A percentile compares a stretch with the other conserved stretches of the same genome.
Conservation (phyloP, 2,113 vertebrate species). For the Grammomys surdaster region DNA sequence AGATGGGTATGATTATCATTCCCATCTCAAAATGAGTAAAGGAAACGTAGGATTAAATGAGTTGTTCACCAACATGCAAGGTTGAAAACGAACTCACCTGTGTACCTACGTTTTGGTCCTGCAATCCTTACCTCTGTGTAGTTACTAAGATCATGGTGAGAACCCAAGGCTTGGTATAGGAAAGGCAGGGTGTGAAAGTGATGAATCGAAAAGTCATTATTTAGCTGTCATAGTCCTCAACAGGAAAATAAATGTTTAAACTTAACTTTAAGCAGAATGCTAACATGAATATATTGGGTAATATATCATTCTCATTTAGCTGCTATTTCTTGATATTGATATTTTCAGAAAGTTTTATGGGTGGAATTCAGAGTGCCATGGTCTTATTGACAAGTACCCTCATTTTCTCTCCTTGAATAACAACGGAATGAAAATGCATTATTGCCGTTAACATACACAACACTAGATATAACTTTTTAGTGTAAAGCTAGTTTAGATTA, state of each 20-base stretch:
- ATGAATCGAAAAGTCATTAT: background rate
- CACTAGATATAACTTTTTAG: background rate
- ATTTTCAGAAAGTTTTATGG: background rate
- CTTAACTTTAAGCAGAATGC: background rate
- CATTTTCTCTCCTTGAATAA: background rate
- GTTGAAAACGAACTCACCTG: background rate
- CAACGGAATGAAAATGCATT: background rate
- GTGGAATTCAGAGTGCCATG: background rate
- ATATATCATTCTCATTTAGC: background rate
- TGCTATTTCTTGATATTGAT: background rate
- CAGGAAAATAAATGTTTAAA: background rate
- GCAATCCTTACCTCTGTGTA: background rate
- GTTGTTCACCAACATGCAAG: background rate
- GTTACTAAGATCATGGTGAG: background rate
- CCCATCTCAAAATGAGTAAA: background rate
- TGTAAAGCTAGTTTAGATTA: background rate
- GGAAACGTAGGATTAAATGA: background rate
- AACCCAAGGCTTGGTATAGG: background rate
- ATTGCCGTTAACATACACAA: background rate
- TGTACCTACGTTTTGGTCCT: background rate
- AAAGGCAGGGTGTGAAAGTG: background rate
- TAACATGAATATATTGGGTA: background rate
- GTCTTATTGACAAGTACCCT: background rate
- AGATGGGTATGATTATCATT: background rate
- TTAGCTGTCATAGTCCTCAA: background rate